Percentiles rank a stretch among this genome's conserved stretches.
Conservation (phyloP, 1,140 invertebrate genomes). For the Steinernema feltiae region DNA sequence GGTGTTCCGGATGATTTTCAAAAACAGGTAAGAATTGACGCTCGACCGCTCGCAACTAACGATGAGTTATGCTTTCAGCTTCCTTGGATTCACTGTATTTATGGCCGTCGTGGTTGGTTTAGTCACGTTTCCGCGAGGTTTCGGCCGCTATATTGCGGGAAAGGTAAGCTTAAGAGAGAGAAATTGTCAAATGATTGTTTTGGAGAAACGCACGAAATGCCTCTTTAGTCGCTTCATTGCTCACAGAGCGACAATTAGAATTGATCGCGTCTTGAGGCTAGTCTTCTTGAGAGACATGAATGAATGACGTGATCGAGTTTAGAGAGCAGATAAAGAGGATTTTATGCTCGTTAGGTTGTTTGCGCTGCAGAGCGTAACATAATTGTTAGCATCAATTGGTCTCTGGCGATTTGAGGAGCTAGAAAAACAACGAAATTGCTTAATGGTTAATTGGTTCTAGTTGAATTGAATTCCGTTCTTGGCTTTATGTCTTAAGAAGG, state of each 20-base stretch:
- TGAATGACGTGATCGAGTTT: no score
- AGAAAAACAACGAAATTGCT: no score
- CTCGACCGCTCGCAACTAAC: background rate
- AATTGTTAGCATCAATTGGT: no score
- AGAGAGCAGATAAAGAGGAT: no score
- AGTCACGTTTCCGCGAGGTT: constrained; percentile 28
- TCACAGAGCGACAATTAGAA: no score
- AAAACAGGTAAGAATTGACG: constrained; percentile 29
- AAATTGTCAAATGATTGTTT: background rate
- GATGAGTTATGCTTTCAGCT: constrained; percentile 24
- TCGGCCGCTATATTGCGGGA: constrained; percentile 32
- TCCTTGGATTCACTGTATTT: constrained; percentile 30
- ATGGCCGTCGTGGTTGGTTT: constrained; percentile 33
- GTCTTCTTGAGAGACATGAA: no score
- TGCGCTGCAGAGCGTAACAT: no score
- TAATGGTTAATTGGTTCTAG: no score
- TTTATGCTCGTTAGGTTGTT: no score
- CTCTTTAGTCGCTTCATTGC: background rate
- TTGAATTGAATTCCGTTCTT: no score
- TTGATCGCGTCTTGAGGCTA: background rate
- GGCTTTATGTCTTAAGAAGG: no score
- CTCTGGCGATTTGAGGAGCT: no score
- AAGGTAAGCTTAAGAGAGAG: background rate
- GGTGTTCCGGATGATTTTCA: constrained; percentile 34
- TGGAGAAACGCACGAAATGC: background rate